Evolutionary conservation across 2,797 vertebrate species (phyloP).

Genomic region (Austrolebias charrua): DNA sequence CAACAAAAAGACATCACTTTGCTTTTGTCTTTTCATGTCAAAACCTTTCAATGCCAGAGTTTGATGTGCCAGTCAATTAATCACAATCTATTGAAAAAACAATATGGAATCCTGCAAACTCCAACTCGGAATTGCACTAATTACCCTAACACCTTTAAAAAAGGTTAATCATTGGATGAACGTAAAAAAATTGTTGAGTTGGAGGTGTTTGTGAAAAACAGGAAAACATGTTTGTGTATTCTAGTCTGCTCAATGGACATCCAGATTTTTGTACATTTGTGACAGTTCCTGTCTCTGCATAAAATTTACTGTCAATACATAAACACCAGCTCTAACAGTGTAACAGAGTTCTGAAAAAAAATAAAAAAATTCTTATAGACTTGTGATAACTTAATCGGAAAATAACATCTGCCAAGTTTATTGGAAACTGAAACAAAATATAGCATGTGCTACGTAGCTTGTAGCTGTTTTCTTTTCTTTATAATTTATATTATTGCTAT

Average conservation of each 20-base stretch:
- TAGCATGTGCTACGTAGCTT: neutral
- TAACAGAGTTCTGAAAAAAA: neutral
- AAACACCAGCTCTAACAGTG: neutral
- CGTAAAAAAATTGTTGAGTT: no score
- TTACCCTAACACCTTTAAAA: no score
- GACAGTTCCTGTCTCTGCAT: neutral
- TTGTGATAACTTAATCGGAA: no score
- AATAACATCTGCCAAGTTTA: no score
- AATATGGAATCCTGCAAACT: neutral
- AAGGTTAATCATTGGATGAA: no score
- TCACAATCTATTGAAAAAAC: no score
- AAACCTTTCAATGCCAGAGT: conserved; percentile 1
- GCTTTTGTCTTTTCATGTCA: conserved; percentile 45
- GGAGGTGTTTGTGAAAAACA: neutral
- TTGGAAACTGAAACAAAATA: no score
- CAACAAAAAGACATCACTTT: conserved; percentile 15
- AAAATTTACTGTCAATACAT: neutral
- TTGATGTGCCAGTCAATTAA: no score
- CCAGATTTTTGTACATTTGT: neutral
- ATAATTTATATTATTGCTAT: no score
- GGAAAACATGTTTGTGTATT: neutral
- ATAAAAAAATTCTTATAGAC: neutral
- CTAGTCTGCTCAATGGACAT: no score
- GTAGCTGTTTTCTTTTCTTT: no score
- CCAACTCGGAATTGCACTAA: neutral